Percentiles rank a stretch among this genome's conserved stretches.
These are phyloP conservation scores for Archilochus colubris DNA, from an alignment of 2,113 vertebrate genomes.

Conservation along the genomic window DNA sequence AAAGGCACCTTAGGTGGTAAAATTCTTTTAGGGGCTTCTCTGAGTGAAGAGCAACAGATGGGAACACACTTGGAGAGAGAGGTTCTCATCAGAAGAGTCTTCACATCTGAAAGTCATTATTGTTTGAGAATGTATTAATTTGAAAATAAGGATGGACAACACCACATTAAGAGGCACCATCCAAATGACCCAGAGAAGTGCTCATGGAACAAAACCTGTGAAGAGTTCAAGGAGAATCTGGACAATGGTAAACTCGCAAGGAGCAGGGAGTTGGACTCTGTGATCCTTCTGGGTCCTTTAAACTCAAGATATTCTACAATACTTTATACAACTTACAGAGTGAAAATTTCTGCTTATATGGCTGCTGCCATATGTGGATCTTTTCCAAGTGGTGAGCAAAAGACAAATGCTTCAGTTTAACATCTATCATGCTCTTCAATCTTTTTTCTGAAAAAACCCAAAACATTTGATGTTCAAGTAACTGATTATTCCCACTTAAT, in stretches of 20 bases:
- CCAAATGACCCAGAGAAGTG: background rate
- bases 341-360: background rate
- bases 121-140: background rate
- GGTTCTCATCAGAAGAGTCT: background rate
- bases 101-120: background rate
- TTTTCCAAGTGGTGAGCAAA: background rate
- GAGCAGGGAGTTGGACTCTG: background rate
- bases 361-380: background rate
- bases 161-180: background rate
- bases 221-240: background rate
- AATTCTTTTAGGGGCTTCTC: background rate
- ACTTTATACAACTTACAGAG: background rate
- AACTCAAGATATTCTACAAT: background rate
- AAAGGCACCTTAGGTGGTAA: background rate
- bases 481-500: background rate
- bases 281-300: background rate
- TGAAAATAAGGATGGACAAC: background rate
- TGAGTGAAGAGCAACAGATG: background rate
- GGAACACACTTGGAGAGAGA: background rate
- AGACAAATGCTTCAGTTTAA: background rate
- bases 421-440: background rate
- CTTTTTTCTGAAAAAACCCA: background rate
- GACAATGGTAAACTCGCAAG: background rate
- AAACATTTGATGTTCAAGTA: background rate
- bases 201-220: background rate